Evolutionary conservation across 2,113 vertebrate genomes (phyloP).

Genomic region (Myocastor coypus): DNA sequence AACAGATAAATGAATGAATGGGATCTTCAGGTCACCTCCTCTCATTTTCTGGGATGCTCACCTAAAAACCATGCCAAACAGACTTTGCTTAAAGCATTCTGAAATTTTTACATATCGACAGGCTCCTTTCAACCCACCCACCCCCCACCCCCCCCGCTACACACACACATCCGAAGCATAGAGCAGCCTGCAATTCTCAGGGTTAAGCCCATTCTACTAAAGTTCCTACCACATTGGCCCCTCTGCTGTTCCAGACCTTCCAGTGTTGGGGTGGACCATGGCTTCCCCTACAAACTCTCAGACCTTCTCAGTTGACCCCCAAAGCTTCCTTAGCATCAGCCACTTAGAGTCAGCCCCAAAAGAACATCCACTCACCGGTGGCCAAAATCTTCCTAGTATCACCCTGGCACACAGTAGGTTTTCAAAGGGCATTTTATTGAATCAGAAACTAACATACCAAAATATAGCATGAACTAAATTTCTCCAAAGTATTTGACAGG

Average conservation of each 20-base stretch:
- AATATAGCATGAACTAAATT: neutral
- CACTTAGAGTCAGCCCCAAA: neutral
- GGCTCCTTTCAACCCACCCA: neutral
- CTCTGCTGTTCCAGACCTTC: neutral
- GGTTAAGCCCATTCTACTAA: slow-evolving; percentile 20
- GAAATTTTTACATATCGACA: neutral
- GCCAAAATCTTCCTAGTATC: neutral
- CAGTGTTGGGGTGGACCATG: neutral
- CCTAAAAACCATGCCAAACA: neutral
- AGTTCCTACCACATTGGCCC: neutral
- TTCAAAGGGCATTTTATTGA: neutral
- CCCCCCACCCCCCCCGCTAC: too few species aligned
- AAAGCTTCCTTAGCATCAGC: neutral
- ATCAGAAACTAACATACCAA: slow-evolving; percentile 1
- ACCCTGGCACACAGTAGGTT: neutral
- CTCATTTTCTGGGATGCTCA: neutral
- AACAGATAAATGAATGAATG: neutral
- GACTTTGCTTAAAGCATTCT: neutral
- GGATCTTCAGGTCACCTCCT: neutral
- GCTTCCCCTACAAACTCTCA: neutral
- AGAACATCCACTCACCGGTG: neutral
- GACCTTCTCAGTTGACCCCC: neutral
- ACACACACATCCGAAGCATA: neutral
- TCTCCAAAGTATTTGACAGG: slow-evolving; percentile 12
- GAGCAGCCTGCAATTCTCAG: neutral